Evolutionary conservation across 2,888 invertebrate species (phyloP), one percentile per base, ranked within the genome.

Genomic region (Caenorhabditis macrosperma): DNA sequence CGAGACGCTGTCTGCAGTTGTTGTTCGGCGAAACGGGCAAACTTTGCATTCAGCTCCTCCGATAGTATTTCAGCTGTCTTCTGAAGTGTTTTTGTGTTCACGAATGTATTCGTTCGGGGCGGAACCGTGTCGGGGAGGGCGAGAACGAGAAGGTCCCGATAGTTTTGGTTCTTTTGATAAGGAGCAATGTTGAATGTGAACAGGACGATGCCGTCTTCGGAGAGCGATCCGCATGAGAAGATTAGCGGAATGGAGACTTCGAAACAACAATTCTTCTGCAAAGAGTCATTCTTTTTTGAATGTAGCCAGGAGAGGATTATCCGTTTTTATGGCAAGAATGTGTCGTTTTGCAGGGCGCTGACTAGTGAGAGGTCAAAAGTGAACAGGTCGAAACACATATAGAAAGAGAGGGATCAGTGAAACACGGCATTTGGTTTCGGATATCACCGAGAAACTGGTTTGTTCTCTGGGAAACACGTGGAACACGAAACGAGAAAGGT

Each of bases 151-250:
- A 79, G 54, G 59, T 79, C 78, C 0, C 72, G 26, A 41, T 74
- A 74, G 30, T 68, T 72, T 41, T 52, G 46, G 30, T 79, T 79
- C 7, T 50, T 46, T 22, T 61, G 61, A 54, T 72, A 79, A 1
- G 78, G 78, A 9, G 72, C 67, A 50, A 74, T 74, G 28, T 68
- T 74, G 63, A 79, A 79, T 2, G 71, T 57, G 68, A 79, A 79
- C 4, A 79, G 26, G 1, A 50, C 57, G 7, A 79, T 12, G 5
- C 63, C 74, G 50, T 79, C 68, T 33, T 79, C 78, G 1, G 72
- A 50, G 15, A 79, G 35, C 1, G 71, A 66, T 4, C 78, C 71
- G 38, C 74, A 74, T 12, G 74, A 79, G 28, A 63, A 67, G 0
- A 79, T 79, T 2, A 79, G 24, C 0, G 78, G 67, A 7, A 78